Conservation (phyloP, 2,888 invertebrate genomes). For the Caradrina kadenii region DNA sequence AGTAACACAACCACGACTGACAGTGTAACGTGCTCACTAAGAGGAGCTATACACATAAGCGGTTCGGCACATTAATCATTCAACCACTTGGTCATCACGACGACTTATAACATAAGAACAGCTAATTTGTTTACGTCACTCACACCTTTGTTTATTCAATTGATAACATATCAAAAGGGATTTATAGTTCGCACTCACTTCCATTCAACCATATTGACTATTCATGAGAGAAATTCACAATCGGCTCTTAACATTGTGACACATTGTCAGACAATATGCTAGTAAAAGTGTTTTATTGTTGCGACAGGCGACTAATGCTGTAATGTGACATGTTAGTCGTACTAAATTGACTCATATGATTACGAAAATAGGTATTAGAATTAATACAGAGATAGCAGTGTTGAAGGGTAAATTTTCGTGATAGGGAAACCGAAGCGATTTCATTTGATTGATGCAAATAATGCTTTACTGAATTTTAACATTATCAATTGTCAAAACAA, state of each 20-base stretch:
- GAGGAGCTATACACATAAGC: constrained; percentile 2
- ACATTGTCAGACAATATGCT: constrained; percentile 56
- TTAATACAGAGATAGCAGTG: constrained; percentile 4
- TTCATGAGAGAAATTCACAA: constrained; percentile 63
- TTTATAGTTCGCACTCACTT: constrained; percentile 40
- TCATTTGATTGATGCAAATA: not conserved
- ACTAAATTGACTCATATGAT: constrained; percentile 11
- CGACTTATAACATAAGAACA: constrained; percentile 1
- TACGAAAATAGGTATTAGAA: constrained; percentile 8
- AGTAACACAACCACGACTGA: constrained; percentile 26
- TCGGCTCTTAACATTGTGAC: constrained; percentile 48
- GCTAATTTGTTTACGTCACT: constrained; percentile 13
- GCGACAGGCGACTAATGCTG: constrained; percentile 40
- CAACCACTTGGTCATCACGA: too few relatives aligned
- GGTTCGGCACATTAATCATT: too few relatives aligned
- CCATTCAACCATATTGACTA: constrained; percentile 53
- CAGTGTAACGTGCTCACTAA: constrained; percentile 3
- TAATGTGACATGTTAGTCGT: constrained; percentile 36
- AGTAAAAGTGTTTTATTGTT: constrained; percentile 56
- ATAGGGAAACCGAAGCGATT: too few relatives aligned
- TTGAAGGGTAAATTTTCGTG: too few relatives aligned
- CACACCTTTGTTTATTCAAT: constrained; percentile 7
- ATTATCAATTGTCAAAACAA: too few relatives aligned
- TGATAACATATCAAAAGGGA: constrained; percentile 24
- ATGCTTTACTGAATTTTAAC: too few relatives aligned